Percentiles rank a stretch among this genome's conserved stretches.
Conservation (phyloP, 1,140 invertebrate genomes). For the Lycorma delicatula region DNA sequence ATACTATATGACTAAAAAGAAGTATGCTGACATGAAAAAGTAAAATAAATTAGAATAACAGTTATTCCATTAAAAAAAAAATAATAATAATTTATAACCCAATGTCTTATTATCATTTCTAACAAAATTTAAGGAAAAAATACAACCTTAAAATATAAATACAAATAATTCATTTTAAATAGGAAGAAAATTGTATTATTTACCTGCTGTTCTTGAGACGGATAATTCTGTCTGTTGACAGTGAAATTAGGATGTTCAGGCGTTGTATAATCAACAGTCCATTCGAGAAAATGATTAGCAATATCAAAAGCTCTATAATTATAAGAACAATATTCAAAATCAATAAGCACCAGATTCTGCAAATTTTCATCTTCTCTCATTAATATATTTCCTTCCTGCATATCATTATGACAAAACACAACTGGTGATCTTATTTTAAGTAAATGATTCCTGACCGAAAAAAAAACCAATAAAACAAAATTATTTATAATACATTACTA, state of each 20-base stretch:
- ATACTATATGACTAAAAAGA: no score
- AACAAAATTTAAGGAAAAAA: no score
- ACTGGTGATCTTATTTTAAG: constrained; percentile 59
- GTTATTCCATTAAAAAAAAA: no score
- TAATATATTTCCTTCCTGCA: constrained; percentile 80
- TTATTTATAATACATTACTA: no score
- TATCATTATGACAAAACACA: constrained; percentile 95
- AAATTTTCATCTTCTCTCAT: constrained; percentile 18
- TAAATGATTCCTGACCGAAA: constrained; percentile 40
- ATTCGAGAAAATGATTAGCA: constrained; percentile 94
- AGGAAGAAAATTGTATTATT: constrained; percentile 26
- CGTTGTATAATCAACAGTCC: constrained; percentile 84
- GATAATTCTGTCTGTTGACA: constrained; percentile 54
- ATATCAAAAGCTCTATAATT: constrained; percentile 92
- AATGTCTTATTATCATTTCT: no score
- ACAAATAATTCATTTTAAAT: no score
- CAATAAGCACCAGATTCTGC: constrained; percentile 60
- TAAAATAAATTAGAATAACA: no score
- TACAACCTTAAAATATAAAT: no score
- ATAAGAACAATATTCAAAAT: constrained; percentile 92
- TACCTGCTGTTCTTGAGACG: constrained; percentile 73
- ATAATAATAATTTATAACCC: no score
- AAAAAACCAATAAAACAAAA: no score
- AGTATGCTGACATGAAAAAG: no score
- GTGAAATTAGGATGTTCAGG: constrained; percentile 69